Base-by-base conservation (phyloP, 2,113 vertebrate species). In the Petrocephalus zakoni region DNA sequence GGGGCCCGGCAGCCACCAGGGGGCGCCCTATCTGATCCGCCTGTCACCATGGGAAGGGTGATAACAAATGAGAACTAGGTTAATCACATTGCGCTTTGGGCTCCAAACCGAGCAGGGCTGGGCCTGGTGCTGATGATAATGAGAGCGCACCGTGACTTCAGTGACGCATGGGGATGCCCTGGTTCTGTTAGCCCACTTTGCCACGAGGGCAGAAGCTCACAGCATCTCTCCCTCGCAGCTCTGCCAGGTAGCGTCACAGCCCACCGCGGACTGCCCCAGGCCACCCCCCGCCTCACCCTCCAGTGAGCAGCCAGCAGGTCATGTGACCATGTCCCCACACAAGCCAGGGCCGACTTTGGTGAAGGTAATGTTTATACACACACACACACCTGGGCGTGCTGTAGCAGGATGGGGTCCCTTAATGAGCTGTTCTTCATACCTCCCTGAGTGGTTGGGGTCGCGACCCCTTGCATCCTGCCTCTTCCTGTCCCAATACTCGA, bases 261-360 rank as follows among this genome's bases (percentile, higher is more conserved):
- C 64, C 11, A 37, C 87, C 94, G 93, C 95, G 92, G 96, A 97
- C 90, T 96, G 96, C 92, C 94, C 96, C 90, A 97, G 96, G 94
- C 94, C 93, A 52, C 88, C 93, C 52, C 89, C 93, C 17, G 1
- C 78, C 72, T 19, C 34, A 1, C 42, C 72, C 72, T 78, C 15
- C 75, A 87, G 94, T 88, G 29, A 92, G 88, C 96, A 94, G 68
- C 93, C 94, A 0, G 21, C 90, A 2, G 87, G 93, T 21, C 93
- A 92, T 82, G 92, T 92, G 88, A 89, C 92, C 78, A 91, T 92
- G 81, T 9, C 90, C 2, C 90, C 94, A n/a, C 92, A 93, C 89
- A 97, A 97, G 88, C 93, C 95, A 37, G 94, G 93, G 89, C 96
- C 95, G 51, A 87, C 95, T 0, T 93, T 97, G 88, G 94, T 97